Evolutionary conservation across 2,113 vertebrate species (phyloP).

Genomic region (Oryzias celebensis): DNA sequence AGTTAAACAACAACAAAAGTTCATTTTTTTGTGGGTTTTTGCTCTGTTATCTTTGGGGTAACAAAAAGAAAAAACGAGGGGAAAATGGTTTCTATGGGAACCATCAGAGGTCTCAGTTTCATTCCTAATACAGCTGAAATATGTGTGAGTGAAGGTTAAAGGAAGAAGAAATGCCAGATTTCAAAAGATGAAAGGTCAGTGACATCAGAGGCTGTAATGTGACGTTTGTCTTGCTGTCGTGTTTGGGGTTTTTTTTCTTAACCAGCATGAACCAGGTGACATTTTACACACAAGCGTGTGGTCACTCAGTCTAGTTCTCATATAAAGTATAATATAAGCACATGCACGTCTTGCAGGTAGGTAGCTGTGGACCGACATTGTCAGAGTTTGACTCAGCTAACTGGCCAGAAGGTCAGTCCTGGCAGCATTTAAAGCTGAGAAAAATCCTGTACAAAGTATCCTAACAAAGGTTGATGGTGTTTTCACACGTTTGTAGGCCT

Average conservation of each 20-base stretch:
- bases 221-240: not conserved
- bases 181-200: conserved; percentile 8
- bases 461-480: no score
- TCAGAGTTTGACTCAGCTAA: no score
- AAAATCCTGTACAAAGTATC: no score
- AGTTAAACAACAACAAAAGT: no score
- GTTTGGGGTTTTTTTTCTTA: not conserved
- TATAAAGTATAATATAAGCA: no score
- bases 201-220: not conserved
- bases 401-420: no score
- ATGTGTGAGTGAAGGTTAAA: not conserved
- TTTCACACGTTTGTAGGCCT: no score
- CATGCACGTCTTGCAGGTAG: no score
- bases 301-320: not conserved
- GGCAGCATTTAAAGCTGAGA: no score
- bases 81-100: not conserved
- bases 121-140: not conserved
- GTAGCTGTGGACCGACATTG: no score
- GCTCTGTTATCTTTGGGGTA: not conserved
- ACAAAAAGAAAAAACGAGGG: not conserved
- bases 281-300: not conserved
- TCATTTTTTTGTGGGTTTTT: not conserved
- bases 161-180: not conserved
- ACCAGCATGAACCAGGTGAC: not conserved
- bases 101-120: not conserved